Percentiles rank a stretch among this genome's conserved stretches.
These are phyloP conservation scores for Conchocele bisecta DNA, from an alignment of 2,888 invertebrate genomes.

Conservation along the genomic window DNA sequence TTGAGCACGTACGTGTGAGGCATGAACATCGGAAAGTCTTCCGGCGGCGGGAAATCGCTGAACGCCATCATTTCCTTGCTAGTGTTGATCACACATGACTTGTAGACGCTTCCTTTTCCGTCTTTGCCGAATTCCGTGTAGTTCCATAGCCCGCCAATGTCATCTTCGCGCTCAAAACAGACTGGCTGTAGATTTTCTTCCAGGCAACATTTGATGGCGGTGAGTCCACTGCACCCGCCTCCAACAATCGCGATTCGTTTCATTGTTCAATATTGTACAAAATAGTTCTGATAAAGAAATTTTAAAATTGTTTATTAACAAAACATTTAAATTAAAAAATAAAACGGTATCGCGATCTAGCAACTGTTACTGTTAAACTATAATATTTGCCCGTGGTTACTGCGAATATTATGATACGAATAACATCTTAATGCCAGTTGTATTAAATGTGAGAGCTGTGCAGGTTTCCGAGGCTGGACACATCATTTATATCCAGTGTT, in stretches of 20 bases:
- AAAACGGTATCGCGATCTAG: no score
- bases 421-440: no score
- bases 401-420: no score
- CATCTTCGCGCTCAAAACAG: constrained; percentile 73
- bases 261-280: no score
- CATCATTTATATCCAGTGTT: no score
- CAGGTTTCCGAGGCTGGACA: no score
- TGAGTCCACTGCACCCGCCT: constrained; percentile 69
- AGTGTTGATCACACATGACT: constrained; percentile 79
- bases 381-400: no score
- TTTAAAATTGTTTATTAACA: no score
- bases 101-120: constrained; percentile 76
- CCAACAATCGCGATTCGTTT: constrained; percentile 69
- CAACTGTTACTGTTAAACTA: no score
- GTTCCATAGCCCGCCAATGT: constrained; percentile 80
- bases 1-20: constrained; percentile 81
- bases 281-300: no score
- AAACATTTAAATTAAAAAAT: no score
- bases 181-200: constrained; percentile 70
- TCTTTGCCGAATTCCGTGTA: constrained; percentile 62
- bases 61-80: constrained; percentile 82
- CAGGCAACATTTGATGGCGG: constrained; percentile 71
- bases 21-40: constrained; percentile 83
- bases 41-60: constrained; percentile 83
- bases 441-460: no score